These are phyloP conservation scores for Drosophila tripunctata DNA, from an alignment of 2,888 invertebrate genomes.

Conservation along the genomic window DNA sequence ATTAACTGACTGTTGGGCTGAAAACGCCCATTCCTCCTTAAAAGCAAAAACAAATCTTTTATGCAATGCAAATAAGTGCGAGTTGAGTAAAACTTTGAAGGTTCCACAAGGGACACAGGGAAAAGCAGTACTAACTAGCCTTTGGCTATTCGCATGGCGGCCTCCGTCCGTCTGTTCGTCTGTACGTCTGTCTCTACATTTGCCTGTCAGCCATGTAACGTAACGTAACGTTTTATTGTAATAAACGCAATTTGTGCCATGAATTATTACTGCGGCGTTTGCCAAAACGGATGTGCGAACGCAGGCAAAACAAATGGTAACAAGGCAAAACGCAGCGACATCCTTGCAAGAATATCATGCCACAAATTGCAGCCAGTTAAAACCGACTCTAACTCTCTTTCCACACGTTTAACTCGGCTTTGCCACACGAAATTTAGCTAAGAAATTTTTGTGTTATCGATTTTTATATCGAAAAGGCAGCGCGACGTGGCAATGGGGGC, in stretches of 20 bases:
- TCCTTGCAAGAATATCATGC: constrained; percentile 27
- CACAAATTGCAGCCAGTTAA: background rate
- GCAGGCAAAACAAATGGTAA: constrained; percentile 48
- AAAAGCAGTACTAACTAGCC: background rate
- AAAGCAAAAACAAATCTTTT: constrained; percentile 33
- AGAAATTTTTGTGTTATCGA: background rate
- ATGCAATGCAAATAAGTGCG: constrained; percentile 61
- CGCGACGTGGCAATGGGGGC: background rate
- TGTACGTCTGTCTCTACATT: background rate
- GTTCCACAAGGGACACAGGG: too few relatives aligned
- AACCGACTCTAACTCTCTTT: background rate
- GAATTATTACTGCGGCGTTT: constrained; percentile 79
- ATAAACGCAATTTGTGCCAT: constrained; percentile 80
- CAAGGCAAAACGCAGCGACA: constrained; percentile 30
- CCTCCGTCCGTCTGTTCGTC: background rate
- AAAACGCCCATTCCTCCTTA: constrained; percentile 6
- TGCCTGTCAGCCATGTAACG: constrained; percentile 31
- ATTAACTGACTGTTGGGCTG: constrained; percentile 48
- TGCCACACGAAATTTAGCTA: constrained; percentile 6
- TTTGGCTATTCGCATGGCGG: constrained; percentile 15
- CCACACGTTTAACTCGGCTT: background rate
- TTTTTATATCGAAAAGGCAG: background rate
- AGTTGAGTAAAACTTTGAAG: background rate
- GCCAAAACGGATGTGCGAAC: constrained; percentile 64
- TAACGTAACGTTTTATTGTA: constrained; percentile 65